Evolutionary conservation across 1,140 invertebrate genomes (phyloP).

Genomic region (Drosophila elegans): DNA sequence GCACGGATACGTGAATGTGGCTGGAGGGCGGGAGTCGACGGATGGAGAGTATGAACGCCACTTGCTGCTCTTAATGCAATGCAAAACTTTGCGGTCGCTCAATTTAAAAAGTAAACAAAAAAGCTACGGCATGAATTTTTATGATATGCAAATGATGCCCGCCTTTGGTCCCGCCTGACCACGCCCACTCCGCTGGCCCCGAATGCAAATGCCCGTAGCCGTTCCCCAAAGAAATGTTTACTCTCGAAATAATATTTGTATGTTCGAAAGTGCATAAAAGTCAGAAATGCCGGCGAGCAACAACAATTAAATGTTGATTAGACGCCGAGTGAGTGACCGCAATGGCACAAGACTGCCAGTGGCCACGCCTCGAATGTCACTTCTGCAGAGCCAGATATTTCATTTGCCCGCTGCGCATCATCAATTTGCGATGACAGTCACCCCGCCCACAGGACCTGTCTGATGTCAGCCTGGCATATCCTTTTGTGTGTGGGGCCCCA

Average conservation of each 20-base stretch:
- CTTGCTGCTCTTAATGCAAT: conserved; percentile 70
- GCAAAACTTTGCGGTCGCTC: conserved; percentile 81
- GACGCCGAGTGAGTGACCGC: conserved; percentile 9
- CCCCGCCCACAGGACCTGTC: conserved; percentile 23
- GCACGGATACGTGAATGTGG: conserved; percentile 27
- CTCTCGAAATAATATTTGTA: conserved; percentile 27
- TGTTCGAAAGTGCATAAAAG: conserved; percentile 22
- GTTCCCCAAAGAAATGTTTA: conserved; percentile 48
- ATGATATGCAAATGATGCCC: conserved; percentile 73
- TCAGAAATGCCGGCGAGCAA: conserved; percentile 31
- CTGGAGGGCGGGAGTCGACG: not conserved
- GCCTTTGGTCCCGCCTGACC: conserved; percentile 24
- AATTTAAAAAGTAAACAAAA: conserved; percentile 80
- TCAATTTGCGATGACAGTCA: conserved; percentile 53
- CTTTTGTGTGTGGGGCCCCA: conserved; percentile 3
- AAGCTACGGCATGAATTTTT: conserved; percentile 79
- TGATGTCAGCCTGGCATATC: not conserved
- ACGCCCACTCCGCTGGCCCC: conserved; percentile 2
- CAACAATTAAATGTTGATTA: conserved; percentile 68
- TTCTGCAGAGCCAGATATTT: conserved; percentile 24
- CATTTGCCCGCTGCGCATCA: conserved; percentile 24
- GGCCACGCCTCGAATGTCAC: conserved; percentile 15
- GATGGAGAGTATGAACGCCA: conserved; percentile 26
- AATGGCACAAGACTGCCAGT: conserved; percentile 4
- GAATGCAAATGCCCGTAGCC: conserved; percentile 36